phyloP scores from a whole-genome alignment of 2,113 vertebrate genomes.

The Sinocyclocheilus grahami region DNA sequence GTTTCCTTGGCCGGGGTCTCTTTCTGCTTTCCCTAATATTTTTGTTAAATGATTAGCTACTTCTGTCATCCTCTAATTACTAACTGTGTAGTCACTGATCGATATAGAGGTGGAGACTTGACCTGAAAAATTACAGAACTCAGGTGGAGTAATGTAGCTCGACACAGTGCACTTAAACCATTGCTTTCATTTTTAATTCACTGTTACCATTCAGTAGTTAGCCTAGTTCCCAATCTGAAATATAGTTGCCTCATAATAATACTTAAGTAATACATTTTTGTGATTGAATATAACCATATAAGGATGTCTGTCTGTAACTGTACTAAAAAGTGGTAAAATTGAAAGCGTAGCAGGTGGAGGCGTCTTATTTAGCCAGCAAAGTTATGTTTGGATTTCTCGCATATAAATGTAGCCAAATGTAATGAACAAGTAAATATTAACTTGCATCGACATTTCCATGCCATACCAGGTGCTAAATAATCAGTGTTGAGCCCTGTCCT shows the following conservation, averaged over 20 bases:
- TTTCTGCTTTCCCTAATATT: constrained; percentile 5
- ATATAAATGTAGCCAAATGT: constrained; percentile 76
- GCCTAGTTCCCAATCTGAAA: constrained; percentile 55
- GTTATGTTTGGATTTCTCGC: constrained; percentile 46
- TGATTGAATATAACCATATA: constrained; percentile 62
- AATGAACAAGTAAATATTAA: constrained; percentile 67
- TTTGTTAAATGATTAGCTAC: constrained; percentile 27
- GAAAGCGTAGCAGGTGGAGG: constrained; percentile 47
- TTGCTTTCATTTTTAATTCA: constrained; percentile 50
- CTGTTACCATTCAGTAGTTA: constrained; percentile 59
- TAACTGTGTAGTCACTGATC: constrained; percentile 30
- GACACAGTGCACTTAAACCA: constrained; percentile 53
- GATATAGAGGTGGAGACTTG: constrained; percentile 2
- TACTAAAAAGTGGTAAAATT: constrained; percentile 54
- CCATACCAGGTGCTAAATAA: constrained; percentile 79
- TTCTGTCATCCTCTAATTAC: constrained; percentile 24
- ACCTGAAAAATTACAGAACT: constrained; percentile 36
- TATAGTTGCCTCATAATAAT: constrained; percentile 55
- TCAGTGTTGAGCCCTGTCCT: constrained; percentile 78
- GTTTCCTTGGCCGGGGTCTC: constrained; percentile 17
- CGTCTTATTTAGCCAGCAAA: constrained; percentile 40
- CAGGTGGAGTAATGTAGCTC: constrained; percentile 47
- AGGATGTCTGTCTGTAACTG: constrained; percentile 67
- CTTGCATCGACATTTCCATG: constrained; percentile 74
- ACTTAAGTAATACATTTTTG: constrained; percentile 60